phyloP scores from a whole-genome alignment of 2,888 invertebrate genomes.

The Mythimna lalbum region DNA sequence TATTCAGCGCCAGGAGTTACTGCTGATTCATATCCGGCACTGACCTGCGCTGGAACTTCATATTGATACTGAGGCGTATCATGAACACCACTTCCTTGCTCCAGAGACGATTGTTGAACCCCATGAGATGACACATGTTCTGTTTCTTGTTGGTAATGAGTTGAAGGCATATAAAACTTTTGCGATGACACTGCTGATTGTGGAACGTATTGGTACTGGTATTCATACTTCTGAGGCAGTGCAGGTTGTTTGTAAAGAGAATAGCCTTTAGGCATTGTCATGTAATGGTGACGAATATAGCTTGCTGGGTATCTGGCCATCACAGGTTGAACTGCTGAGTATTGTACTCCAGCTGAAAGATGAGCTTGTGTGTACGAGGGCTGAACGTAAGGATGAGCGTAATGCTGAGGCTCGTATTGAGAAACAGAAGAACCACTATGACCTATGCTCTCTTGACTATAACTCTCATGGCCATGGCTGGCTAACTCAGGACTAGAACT shows the following conservation, averaged over 20 bases:
- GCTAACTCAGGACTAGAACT: constrained; percentile 62
- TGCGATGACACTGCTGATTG: constrained; percentile 73
- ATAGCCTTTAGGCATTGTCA: constrained; percentile 74
- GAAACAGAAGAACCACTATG: constrained; percentile 59
- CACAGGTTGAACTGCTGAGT: constrained; percentile 87
- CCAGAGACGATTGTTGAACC: constrained; percentile 57
- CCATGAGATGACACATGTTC: constrained; percentile 66
- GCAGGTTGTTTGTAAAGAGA: constrained; percentile 77
- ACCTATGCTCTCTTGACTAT: constrained; percentile 50
- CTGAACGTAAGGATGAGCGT: constrained; percentile 81
- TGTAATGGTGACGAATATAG: constrained; percentile 76
- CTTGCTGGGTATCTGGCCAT: constrained; percentile 86
- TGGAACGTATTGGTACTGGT: constrained; percentile 80
- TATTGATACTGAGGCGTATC: constrained; percentile 72
- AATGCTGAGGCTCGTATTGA: constrained; percentile 79
- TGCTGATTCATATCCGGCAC: constrained; percentile 65
- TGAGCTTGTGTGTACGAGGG: constrained; percentile 86
- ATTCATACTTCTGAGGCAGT: constrained; percentile 80
- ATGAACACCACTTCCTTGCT: constrained; percentile 48
- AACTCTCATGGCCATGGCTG: constrained; percentile 56
- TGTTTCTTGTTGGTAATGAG: constrained; percentile 77
- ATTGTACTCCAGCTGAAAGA: constrained; percentile 83
- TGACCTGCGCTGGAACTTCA: constrained; percentile 69
- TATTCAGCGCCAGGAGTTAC: constrained; percentile 66
- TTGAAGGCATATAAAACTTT: constrained; percentile 71